phyloP scores from a whole-genome alignment of 35 echinoderm and acorn worm genomes.

The Ophiothrix spiculata region DNA sequence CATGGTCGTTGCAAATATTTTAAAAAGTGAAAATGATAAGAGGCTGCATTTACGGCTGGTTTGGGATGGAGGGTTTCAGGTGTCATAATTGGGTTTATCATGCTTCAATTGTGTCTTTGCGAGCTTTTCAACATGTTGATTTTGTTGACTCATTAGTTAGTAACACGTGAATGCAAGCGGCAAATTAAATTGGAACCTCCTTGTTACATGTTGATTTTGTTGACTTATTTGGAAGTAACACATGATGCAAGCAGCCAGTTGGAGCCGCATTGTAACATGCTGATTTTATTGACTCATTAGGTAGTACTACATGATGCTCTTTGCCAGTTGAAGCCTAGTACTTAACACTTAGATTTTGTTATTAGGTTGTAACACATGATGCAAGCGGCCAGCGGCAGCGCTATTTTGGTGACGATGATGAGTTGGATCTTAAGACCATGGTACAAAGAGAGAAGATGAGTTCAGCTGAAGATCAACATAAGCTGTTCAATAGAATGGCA shows the following conservation, averaged over 20 bases:
- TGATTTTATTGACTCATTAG: too few species aligned
- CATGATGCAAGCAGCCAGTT: too few species aligned
- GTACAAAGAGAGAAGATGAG: constrained; percentile 86
- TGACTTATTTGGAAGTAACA: too few species aligned
- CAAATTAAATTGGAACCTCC: too few species aligned
- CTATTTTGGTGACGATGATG: constrained; percentile 98
- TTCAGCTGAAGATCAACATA: constrained; percentile 78
- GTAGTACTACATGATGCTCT: too few species aligned
- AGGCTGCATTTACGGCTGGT: neutral
- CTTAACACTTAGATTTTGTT: neutral
- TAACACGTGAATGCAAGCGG: too few species aligned
- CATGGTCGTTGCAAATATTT: neutral
- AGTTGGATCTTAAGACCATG: constrained; percentile 81
- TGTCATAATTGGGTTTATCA: neutral
- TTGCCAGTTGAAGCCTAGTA: too few species aligned
- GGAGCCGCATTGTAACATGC: too few species aligned
- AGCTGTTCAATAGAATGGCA: constrained; percentile 66
- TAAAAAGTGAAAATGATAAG: neutral
- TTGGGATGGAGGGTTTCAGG: neutral
- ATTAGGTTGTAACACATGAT: constrained; percentile 79
- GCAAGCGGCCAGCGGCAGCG: constrained; percentile 74
- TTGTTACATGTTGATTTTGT: too few species aligned
- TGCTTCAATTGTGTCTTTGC: neutral
- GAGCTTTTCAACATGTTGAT: too few species aligned
- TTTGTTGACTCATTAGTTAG: too few species aligned